Conservation (phyloP, 2,888 invertebrate species). For the Spodoptera exigua region DNA sequence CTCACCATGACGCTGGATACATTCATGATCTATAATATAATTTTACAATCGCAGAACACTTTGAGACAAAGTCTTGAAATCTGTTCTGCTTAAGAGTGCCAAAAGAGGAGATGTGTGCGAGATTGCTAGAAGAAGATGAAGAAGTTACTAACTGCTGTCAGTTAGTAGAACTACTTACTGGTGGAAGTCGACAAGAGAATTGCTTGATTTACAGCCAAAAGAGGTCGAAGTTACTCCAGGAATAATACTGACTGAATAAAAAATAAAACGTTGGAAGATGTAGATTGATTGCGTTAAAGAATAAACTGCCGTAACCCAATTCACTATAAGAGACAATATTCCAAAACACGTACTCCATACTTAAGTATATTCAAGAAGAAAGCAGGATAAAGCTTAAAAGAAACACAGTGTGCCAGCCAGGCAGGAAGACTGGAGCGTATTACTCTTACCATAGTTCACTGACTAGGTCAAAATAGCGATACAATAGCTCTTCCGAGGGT, state of each 20-base stretch:
- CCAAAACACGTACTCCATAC: slow-evolving; percentile 1
- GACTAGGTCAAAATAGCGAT: slow-evolving; percentile 80
- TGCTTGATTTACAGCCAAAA: slow-evolving; percentile 33
- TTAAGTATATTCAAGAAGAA: slow-evolving; percentile 21
- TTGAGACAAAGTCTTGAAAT: slow-evolving; percentile 44
- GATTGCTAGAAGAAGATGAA: slow-evolving; percentile 32
- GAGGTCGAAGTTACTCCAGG: background rate
- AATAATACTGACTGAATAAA: too few species aligned
- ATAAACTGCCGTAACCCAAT: background rate
- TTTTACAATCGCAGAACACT: slow-evolving; percentile 46
- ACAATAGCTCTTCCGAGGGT: slow-evolving; percentile 75
- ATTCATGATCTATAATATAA: slow-evolving; percentile 39
- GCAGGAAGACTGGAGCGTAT: slow-evolving; percentile 48
- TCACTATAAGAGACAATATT: background rate
- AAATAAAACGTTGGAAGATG: too few species aligned
- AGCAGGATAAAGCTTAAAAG: slow-evolving; percentile 41
- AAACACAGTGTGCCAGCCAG: slow-evolving; percentile 31
- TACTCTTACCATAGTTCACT: slow-evolving; percentile 80
- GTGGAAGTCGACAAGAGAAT: slow-evolving; percentile 13
- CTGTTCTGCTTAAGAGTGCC: slow-evolving; percentile 54
- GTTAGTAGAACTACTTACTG: background rate
- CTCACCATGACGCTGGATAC: background rate
- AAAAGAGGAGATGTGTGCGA: slow-evolving; percentile 45
- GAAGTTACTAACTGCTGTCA: too few species aligned
- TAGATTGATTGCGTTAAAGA: background rate